These are phyloP conservation scores for Sinocyclocheilus anshuiensis DNA, from an alignment of 2,113 vertebrate species.

Conservation along the genomic window DNA sequence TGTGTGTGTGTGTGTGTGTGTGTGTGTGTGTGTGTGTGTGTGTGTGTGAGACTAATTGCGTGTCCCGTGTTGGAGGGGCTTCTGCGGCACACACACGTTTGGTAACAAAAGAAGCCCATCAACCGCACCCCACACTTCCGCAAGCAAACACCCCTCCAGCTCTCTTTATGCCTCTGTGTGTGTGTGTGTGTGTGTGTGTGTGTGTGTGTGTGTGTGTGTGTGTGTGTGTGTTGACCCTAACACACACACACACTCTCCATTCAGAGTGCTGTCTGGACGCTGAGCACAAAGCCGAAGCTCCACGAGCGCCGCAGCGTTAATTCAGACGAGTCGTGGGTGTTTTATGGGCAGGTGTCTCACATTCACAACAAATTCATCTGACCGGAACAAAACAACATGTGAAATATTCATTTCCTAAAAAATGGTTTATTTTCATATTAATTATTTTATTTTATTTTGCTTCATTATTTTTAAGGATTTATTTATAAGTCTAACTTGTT, in stretches of 20 bases:
- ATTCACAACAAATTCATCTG: neutral
- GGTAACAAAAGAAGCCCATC: conserved; percentile 25
- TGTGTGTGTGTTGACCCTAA: neutral
- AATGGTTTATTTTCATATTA: neutral
- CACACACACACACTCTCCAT: neutral
- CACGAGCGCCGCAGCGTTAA: neutral
- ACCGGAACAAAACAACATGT: neutral
- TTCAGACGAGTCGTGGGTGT: neutral
- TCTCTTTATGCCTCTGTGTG: conserved; percentile 14
- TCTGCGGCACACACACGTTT: conserved; percentile 27
- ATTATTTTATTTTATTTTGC: neutral
- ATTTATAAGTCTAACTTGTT: neutral
- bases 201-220: conserved; percentile 1
- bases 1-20: neutral
- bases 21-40: neutral
- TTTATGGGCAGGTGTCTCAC: neutral
- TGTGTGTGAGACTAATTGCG: conserved; percentile 19
- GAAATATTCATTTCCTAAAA: neutral
- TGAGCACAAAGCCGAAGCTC: conserved; percentile 11
- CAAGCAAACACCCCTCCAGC: conserved; percentile 25
- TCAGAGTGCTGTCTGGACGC: neutral
- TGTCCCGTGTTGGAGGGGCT: conserved; percentile 3
- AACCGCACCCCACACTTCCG: conserved; percentile 35
- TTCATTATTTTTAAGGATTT: neutral
- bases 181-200: neutral